phyloP scores from a whole-genome alignment of 30 jellyfish, hydroid and myxozoan species.

The Catostylus mosaicus region DNA sequence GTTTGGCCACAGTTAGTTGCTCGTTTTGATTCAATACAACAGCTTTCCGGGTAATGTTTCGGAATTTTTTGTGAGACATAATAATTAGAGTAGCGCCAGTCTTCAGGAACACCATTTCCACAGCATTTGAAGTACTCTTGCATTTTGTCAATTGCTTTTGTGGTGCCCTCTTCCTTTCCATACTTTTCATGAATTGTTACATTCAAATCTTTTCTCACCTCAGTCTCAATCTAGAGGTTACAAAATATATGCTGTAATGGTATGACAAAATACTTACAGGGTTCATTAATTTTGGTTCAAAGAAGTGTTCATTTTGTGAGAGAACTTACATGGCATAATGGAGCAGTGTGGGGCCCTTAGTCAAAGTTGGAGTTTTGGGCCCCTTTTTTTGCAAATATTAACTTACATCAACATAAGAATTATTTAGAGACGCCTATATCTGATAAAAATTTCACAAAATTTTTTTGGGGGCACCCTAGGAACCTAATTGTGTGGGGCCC shows the following conservation, averaged over 20 bases:
- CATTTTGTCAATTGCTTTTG: constrained; percentile 80
- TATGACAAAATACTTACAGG: not conserved
- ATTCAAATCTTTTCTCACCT: constrained; percentile 55
- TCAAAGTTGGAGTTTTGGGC: too few relatives aligned
- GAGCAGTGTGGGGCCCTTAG: too few relatives aligned
- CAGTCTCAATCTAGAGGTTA: constrained; percentile 47
- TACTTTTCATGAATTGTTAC: constrained; percentile 65
- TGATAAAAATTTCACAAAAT: too few relatives aligned
- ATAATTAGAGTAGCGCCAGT: constrained; percentile 66
- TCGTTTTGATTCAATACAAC: constrained; percentile 57
- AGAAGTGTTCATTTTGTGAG: too few relatives aligned
- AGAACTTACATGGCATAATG: too few relatives aligned
- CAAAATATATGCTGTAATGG: too few relatives aligned
- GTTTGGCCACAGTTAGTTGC: constrained; percentile 3
- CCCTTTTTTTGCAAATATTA: too few relatives aligned
- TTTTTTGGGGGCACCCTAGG: too few relatives aligned
- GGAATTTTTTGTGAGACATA: constrained; percentile 5
- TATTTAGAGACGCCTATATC: too few relatives aligned
- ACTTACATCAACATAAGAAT: too few relatives aligned
- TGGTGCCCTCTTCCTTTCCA: constrained; percentile 61
- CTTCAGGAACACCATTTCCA: constrained; percentile 53
- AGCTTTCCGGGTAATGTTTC: constrained; percentile 33
- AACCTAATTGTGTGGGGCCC: too few relatives aligned
- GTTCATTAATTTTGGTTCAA: too few relatives aligned
- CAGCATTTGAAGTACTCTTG: constrained; percentile 83